Percentiles rank a stretch among this genome's conserved stretches.
Conservation (phyloP, 2,113 vertebrate genomes). For the Cariama cristata region DNA sequence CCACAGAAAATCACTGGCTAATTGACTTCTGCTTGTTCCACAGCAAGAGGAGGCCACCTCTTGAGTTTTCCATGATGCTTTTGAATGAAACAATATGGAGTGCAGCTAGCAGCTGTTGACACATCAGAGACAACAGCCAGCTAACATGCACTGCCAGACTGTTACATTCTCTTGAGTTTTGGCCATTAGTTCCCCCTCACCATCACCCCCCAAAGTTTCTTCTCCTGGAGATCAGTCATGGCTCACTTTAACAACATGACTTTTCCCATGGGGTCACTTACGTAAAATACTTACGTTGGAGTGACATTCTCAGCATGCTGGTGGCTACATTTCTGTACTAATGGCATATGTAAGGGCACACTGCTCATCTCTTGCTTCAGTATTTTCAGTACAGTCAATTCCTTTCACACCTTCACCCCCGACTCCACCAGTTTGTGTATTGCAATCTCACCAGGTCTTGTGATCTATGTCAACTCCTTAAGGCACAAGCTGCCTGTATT, state of each 20-base stretch:
- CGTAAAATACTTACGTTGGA: neutral
- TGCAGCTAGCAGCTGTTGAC: conserved; percentile 75
- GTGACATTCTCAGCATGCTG: neutral
- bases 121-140: conserved; percentile 72
- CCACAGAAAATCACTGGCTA: neutral
- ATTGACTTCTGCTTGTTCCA: neutral
- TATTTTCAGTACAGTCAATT: neutral
- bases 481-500: neutral
- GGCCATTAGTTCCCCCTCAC: neutral
- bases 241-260: neutral
- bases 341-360: fast-evolving
- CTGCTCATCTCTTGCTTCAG: neutral
- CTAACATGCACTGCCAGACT: conserved; percentile 80
- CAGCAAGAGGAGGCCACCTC: neutral
- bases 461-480: neutral
- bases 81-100: conserved; percentile 70
- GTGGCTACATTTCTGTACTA: neutral
- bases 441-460: neutral
- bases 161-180: neutral
- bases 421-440: fast-evolving
- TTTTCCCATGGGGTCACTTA: neutral
- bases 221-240: neutral
- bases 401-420: neutral
- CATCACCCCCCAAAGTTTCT: neutral
- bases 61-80: neutral